Percentiles rank a stretch among this genome's conserved stretches.
Evolutionary conservation across 2,113 vertebrate genomes (phyloP).

Genomic region (Dendrocopos noguchii): DNA sequence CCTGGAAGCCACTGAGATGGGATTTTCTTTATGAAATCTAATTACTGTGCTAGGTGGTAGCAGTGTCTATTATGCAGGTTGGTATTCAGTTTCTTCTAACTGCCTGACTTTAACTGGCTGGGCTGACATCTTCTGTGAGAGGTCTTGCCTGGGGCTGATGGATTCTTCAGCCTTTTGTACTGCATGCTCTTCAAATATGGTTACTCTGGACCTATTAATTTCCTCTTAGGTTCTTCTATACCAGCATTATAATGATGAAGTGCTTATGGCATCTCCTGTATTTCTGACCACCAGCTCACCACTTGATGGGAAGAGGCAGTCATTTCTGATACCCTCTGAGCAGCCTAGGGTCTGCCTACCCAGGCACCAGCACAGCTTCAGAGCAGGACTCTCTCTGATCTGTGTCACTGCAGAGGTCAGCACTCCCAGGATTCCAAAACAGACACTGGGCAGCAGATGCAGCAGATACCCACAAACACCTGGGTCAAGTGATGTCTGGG

Average conservation of each 20-base stretch:
- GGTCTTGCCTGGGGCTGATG: slow-evolving; percentile 22
- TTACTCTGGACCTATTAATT: slow-evolving; percentile 20
- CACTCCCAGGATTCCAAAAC: background rate
- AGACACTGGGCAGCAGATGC: background rate
- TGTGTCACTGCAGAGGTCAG: background rate
- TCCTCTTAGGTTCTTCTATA: background rate
- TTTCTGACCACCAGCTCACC: background rate
- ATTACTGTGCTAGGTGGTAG: slow-evolving; percentile 40
- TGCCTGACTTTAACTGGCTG: slow-evolving; percentile 28
- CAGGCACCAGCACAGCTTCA: background rate
- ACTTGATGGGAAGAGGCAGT: background rate
- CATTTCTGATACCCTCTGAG: background rate
- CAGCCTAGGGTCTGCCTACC: background rate
- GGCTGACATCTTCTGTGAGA: slow-evolving; percentile 42
- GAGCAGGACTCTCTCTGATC: background rate
- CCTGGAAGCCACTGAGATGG: background rate
- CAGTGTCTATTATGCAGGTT: background rate
- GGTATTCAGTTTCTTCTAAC: background rate
- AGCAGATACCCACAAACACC: fast-evolving
- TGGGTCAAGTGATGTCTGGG: background rate
- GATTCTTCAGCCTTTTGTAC: slow-evolving; percentile 32
- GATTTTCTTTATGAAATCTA: slow-evolving; percentile 32
- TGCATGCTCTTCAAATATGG: background rate
- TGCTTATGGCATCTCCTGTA: slow-evolving; percentile 2
- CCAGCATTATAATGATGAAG: background rate